Evolutionary conservation across 2,888 invertebrate species (phyloP), one percentile per base, ranked within the genome.

Genomic region (Pyralis farinalis): DNA sequence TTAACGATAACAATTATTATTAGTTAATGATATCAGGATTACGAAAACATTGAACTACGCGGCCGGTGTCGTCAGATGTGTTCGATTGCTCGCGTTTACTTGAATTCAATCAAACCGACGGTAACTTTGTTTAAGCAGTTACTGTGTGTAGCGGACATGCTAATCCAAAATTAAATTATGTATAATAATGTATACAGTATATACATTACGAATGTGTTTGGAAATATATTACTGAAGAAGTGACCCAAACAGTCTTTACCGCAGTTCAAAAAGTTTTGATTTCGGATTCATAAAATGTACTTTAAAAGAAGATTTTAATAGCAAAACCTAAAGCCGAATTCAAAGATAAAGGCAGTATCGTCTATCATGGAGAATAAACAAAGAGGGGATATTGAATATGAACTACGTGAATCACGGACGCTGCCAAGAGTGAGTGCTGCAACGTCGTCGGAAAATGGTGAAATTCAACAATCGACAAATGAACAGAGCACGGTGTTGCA

Each of bases 1-100:
- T 69, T 74, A 78, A 81, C 50, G 63, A 69, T 62, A 48, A 37
- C 44, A 28, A 46, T 43, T 49, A 47, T 40, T 51, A 49, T 48
- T 47, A 57, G 42, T 46, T 59, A 55, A 55, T 39, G 47, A 30
- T 44, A 39, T 47, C 42, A 38, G 40, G 47, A 52, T 55, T 52
- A 54, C 42, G 47, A 53, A 56, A 54, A 43, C 59, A 59, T 51
- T 58, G 51, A 37, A 27, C 8, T 32, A 44, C 54, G 44, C 41
- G 37, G n/a, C n/a, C 46, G 42, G 45, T 40, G 34, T 39, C 47
- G 39, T 42, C 35, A 42, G 54, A 58, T 63, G 59, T 58, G 46
- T 51, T 44, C 46, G 46, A 38, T 50, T 49, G 41, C 47, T 38
- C 36, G 44, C 48, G 44, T 53, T 37, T 25, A 40, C 35, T 46